Percentiles rank a stretch among this genome's conserved stretches.
Evolutionary conservation across 2,113 vertebrate genomes (phyloP).

Genomic region (Centropus bengalensis): DNA sequence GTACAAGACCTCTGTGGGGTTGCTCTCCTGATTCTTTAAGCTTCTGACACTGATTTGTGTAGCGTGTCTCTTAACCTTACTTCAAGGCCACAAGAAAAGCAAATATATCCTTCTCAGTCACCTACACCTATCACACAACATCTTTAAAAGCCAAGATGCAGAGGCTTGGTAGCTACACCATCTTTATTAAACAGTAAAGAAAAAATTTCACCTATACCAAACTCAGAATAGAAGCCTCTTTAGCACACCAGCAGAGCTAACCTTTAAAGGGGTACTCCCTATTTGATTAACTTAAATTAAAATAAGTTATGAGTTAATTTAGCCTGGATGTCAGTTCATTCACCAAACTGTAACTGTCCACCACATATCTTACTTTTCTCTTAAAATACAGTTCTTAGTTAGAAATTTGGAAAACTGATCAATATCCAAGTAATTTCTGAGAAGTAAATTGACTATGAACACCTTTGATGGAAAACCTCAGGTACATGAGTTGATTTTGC

Average conservation of each 20-base stretch:
- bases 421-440: neutral
- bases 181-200: neutral
- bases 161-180: neutral
- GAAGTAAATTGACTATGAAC: neutral
- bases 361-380: neutral
- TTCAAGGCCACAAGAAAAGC: neutral
- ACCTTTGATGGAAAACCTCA: neutral
- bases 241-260: neutral
- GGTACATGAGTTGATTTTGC: neutral
- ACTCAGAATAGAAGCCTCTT: neutral
- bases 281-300: neutral
- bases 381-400: neutral
- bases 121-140: neutral
- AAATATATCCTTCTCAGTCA: neutral
- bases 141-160: neutral
- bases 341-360: neutral
- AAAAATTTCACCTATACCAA: neutral
- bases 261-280: neutral
- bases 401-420: conserved; percentile 11
- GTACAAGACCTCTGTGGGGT: neutral
- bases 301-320: neutral
- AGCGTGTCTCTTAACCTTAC: neutral
- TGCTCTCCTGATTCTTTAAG: neutral
- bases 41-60: neutral
- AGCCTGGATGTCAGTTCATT: neutral